These are phyloP conservation scores for Drosophila mulleri DNA, from an alignment of 2,888 invertebrate species.

Conservation along the genomic window DNA sequence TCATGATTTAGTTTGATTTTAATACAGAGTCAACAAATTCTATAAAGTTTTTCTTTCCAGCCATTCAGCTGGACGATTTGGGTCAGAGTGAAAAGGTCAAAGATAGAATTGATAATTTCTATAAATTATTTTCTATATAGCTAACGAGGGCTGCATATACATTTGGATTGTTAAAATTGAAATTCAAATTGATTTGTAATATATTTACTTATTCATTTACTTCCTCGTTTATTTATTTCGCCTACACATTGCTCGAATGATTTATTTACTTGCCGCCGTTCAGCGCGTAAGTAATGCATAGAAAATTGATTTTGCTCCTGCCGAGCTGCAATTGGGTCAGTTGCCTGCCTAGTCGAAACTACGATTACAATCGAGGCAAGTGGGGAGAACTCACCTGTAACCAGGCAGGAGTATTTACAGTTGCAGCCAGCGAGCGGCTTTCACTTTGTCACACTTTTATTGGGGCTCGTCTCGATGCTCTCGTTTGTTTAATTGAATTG, in stretches of 20 bases:
- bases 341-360: slow-evolving; percentile 15
- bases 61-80: background rate
- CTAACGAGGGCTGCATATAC: too few species aligned
- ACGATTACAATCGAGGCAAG: slow-evolving; percentile 1
- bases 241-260: background rate
- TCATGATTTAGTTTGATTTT: background rate
- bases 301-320: slow-evolving; percentile 39
- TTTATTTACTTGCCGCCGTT: background rate
- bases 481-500: slow-evolving; percentile 29
- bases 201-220: background rate
- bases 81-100: background rate
- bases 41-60: background rate
- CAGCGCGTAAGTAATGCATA: background rate
- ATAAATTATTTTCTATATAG: background rate
- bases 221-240: background rate
- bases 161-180: background rate
- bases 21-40: background rate
- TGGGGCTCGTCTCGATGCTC: slow-evolving; percentile 12
- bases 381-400: slow-evolving; percentile 54
- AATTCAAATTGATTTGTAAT: too few species aligned
- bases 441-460: slow-evolving; percentile 11
- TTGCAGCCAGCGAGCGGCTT: slow-evolving; percentile 16
- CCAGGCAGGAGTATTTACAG: slow-evolving; percentile 25
- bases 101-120: background rate
- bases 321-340: slow-evolving; percentile 52